A percentile compares a stretch with the other conserved stretches of the same genome.
These are phyloP conservation scores for Ptychoptera contaminata DNA, from an alignment of 2,888 invertebrate species.

Conservation along the genomic window DNA sequence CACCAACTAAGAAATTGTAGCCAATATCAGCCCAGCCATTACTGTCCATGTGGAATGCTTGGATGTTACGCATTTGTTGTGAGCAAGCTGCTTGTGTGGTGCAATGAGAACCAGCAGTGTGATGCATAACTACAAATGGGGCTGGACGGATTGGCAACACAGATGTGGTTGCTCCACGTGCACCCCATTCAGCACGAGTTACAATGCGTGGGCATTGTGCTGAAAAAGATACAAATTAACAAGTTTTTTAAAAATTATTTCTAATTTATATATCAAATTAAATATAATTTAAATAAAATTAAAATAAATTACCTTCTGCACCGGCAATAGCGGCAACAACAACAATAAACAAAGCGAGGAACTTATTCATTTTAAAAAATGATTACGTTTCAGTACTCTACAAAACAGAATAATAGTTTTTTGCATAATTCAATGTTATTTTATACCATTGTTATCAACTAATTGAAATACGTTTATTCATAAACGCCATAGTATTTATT, in stretches of 20 bases:
- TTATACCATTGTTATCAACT: too few species aligned
- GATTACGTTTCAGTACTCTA: too few species aligned
- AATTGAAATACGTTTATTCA: too few species aligned
- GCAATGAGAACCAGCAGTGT: constrained; percentile 43
- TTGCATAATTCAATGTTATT: too few species aligned
- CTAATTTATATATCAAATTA: background rate
- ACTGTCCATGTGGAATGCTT: constrained; percentile 41
- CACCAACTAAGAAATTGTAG: constrained; percentile 53
- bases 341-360: constrained; percentile 3
- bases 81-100: constrained; percentile 35
- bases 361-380: constrained; percentile 1
- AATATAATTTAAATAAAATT: background rate
- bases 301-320: background rate
- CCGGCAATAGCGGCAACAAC: background rate
- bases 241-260: too few species aligned
- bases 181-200: constrained; percentile 41
- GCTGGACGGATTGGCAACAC: constrained; percentile 36
- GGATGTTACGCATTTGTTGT: constrained; percentile 46
- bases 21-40: constrained; percentile 56
- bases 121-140: constrained; percentile 52
- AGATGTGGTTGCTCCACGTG: constrained; percentile 31
- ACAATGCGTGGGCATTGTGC: constrained; percentile 12
- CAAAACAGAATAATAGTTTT: too few species aligned
- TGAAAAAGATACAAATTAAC: too few species aligned
- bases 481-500: too few species aligned